Conservation (phyloP, 2,113 vertebrate species). For the Lophura nycthemera region DNA sequence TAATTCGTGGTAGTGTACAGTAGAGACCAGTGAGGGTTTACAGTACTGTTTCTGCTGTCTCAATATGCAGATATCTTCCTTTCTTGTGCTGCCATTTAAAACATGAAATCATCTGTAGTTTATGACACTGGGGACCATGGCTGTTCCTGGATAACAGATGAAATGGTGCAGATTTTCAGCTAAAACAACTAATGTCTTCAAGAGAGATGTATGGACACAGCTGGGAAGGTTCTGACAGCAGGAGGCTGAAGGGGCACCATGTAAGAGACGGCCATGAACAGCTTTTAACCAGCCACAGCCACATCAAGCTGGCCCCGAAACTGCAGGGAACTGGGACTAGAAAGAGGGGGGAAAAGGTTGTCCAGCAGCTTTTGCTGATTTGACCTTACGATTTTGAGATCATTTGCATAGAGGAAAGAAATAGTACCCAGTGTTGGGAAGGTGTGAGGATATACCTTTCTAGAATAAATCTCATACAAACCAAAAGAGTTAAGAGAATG, state of each 20-base stretch:
- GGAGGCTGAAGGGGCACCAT: neutral
- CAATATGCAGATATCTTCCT: neutral
- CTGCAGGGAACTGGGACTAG: neutral
- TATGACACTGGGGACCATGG: neutral
- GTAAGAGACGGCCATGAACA: neutral
- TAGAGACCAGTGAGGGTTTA: neutral
- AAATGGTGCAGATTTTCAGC: neutral
- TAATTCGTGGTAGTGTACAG: neutral
- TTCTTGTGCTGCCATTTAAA: neutral
- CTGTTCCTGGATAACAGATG: neutral
- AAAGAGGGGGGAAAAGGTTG: neutral
- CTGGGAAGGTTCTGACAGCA: neutral
- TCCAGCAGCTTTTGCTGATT: neutral
- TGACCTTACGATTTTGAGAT: neutral
- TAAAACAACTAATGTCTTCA: neutral
- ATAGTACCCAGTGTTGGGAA: neutral
- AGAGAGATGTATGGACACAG: neutral
- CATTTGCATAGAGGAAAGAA: neutral
- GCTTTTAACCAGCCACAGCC: neutral
- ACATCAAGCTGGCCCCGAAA: neutral
- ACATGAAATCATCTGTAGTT: neutral
- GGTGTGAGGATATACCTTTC: neutral
- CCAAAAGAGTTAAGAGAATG: neutral
- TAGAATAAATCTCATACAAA: neutral
- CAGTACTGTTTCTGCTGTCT: neutral